Conservation (phyloP, 2,797 vertebrate species). For the Gadopsis bispinosus region DNA sequence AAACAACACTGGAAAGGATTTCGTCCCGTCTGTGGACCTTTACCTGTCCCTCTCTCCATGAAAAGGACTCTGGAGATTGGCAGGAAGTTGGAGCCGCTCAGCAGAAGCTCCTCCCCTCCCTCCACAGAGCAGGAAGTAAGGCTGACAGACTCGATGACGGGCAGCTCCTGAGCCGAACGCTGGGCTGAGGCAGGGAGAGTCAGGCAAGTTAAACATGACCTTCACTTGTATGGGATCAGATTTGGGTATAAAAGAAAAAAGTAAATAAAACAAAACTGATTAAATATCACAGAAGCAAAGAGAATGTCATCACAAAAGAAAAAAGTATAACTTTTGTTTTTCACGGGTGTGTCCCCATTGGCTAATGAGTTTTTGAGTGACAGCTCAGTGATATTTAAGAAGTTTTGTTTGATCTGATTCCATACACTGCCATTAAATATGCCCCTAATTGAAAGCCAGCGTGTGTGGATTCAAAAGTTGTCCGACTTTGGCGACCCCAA, state of each 20-base stretch:
- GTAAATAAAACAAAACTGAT: no score
- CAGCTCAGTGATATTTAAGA: no score
- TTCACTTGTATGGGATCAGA: neutral
- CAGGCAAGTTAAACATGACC: neutral
- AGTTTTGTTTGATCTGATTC: no score
- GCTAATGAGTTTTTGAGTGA: no score
- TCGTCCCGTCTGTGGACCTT: neutral
- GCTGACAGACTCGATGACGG: constrained; percentile 91
- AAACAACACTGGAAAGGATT: neutral
- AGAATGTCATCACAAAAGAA: no score
- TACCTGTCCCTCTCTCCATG: constrained; percentile 92
- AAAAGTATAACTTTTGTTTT: no score
- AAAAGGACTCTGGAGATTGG: constrained; percentile 92
- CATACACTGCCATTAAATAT: no score
- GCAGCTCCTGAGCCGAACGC: constrained; percentile 94
- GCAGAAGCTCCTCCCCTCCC: constrained; percentile 90
- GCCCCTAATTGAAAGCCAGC: neutral
- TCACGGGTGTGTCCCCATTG: no score
- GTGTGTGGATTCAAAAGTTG: neutral
- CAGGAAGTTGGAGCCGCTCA: constrained; percentile 91
- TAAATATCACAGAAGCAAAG: no score
- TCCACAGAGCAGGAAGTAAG: constrained; percentile 90
- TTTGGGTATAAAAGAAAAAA: no score
- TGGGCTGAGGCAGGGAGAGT: constrained; percentile 84
- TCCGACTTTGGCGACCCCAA: neutral